Percentiles rank a stretch among this genome's conserved stretches.
Conservation (phyloP, 2,888 invertebrate genomes). For the Dynastes maya region DNA sequence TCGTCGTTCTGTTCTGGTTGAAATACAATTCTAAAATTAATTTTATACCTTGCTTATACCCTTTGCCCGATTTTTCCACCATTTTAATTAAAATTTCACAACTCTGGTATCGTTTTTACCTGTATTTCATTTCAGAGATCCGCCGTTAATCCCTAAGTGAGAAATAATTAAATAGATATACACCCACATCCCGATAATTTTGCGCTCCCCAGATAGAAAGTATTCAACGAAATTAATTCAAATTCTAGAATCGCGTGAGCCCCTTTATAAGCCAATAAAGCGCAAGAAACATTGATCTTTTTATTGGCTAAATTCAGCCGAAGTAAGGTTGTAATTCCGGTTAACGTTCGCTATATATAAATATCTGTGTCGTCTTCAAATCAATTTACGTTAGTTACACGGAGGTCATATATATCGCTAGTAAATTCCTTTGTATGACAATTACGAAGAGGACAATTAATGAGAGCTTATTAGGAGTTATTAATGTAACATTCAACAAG, state of each 20-base stretch:
- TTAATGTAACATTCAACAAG: too few species aligned
- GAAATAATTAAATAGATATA: slow-evolving; percentile 5
- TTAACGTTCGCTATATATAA: not conserved
- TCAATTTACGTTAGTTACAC: too few species aligned
- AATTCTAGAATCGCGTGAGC: slow-evolving; percentile 3
- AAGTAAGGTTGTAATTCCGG: not conserved
- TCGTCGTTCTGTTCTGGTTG: slow-evolving; percentile 1
- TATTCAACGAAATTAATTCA: not conserved
- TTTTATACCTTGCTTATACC: not conserved
- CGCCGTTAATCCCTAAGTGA: not conserved
- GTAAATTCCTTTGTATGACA: too few species aligned
- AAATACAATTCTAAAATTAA: slow-evolving; percentile 8
- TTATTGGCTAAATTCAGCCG: not conserved
- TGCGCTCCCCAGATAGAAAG: not conserved
- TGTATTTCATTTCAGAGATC: slow-evolving; percentile 9
- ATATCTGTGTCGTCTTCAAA: not conserved
- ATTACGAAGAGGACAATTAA: too few species aligned
- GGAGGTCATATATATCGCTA: too few species aligned
- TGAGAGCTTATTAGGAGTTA: too few species aligned
- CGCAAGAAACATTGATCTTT: not conserved
- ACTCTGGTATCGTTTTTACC: not conserved
- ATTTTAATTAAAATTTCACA: slow-evolving; percentile 31
- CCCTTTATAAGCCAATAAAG: not conserved
- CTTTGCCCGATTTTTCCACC: not conserved
- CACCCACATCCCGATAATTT: not conserved